Base-by-base conservation (phyloP, 2,888 invertebrate genomes). In the Callyntrura guangdongensis region DNA sequence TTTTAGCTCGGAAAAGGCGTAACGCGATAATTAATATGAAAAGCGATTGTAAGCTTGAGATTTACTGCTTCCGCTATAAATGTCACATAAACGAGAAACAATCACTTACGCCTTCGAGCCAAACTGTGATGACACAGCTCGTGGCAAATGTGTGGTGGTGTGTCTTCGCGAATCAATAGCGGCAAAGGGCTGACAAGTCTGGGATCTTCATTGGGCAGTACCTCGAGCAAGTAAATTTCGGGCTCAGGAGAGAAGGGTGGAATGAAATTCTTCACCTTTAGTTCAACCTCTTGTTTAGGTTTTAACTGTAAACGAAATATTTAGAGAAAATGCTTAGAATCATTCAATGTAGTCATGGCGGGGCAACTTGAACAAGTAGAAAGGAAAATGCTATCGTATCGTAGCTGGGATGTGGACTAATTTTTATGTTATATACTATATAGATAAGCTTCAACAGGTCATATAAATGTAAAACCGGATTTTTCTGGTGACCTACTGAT, bases 181-280 rank as follows among this genome's bases (percentile, higher is more conserved):
- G 94, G 94, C 25, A 94, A 89, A 72, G 94, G 94, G 86, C 94
- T 94, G 49, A 92, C 86, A 86, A 94, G 93, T 79, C 94, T 86
- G 17, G 93, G 92, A 88, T 94, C 94, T 59, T 94, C 94, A 49
- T 93, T 93, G 14, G 94, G 94, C 90, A 94, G 86, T 91, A 93
- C 94, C 91, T 95, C 94, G 86, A 95, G 92, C 53, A 95, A 91
- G 92, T 94, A 95, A 53, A 95, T 94, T 92, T 95, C 95, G 5
- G 95, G 95, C 83, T 95, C 95, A 5, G 94, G 92, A 25, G 95
- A 94, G 94, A 95, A 95, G 59, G 95, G 95, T 77, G 95, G 95
- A 88, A 95, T 94, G 94, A 95, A 96, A 94, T 95, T 95, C 94
- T 95, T 95, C 81, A 95, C 95, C 94, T 95, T 95, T 93, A 95